phyloP scores from a whole-genome alignment of 2,888 invertebrate genomes.

The Barypeithes pellucidus region DNA sequence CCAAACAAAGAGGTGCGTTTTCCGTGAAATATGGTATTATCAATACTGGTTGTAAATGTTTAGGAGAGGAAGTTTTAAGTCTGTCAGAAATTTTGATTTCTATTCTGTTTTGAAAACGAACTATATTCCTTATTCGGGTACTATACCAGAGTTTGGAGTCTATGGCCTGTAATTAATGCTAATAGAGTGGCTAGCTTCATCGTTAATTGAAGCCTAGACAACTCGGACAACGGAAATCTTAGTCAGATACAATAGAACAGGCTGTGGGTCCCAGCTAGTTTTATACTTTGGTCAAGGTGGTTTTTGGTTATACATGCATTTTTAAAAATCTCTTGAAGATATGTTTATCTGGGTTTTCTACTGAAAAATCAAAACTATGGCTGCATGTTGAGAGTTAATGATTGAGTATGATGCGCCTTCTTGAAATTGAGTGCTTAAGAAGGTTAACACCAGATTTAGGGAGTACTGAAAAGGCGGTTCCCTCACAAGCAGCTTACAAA shows the following conservation, averaged over 20 bases:
- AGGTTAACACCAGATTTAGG: constrained; percentile 7
- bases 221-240: constrained; percentile 22
- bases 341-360: constrained; percentile 19
- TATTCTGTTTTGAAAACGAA: constrained; percentile 16
- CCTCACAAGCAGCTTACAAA: constrained; percentile 29
- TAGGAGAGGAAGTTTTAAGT: constrained; percentile 27
- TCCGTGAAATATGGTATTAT: constrained; percentile 34
- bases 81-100: constrained; percentile 28
- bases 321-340: constrained; percentile 48
- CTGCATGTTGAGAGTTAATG: constrained; percentile 31
- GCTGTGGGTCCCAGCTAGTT: constrained; percentile 32
- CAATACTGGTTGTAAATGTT: constrained; percentile 13
- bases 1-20: constrained; percentile 23
- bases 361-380: constrained; percentile 30
- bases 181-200: constrained; percentile 29
- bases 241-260: constrained; percentile 19
- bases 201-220: constrained; percentile 22
- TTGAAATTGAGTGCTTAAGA: constrained; percentile 31
- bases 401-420: constrained; percentile 32
- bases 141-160: constrained; percentile 29
- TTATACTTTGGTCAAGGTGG: constrained; percentile 36
- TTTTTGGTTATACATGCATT: constrained; percentile 39
- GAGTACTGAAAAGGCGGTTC: constrained; percentile 29
- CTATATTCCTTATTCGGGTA: constrained; percentile 22
- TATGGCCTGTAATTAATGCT: constrained; percentile 31